Evolutionary conservation across 2,113 vertebrate genomes (phyloP).

Genomic region (Micromys minutus): DNA sequence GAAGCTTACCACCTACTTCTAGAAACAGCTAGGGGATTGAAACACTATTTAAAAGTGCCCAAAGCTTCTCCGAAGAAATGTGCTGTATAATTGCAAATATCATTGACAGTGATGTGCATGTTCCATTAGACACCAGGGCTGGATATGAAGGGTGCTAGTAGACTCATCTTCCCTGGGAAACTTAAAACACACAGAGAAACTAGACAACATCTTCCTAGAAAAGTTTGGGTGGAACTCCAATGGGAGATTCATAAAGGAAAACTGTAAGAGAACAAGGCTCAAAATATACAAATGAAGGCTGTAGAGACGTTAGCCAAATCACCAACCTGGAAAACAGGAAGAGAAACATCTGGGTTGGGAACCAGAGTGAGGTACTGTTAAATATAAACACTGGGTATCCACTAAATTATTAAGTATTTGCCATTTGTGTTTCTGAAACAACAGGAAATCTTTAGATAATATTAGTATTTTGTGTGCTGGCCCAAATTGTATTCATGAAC

Average conservation of each 20-base stretch:
- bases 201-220: not conserved
- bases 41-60: conserved; percentile 74
- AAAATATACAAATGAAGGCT: conserved; percentile 20
- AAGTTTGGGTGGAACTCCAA: not conserved
- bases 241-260: not conserved
- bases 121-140: conserved; percentile 67
- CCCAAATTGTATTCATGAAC: not conserved
- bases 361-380: not conserved
- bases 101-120: conserved; percentile 70
- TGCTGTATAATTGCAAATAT: conserved; percentile 79
- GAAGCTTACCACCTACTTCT: conserved; percentile 67
- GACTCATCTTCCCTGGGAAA: conserved; percentile 41
- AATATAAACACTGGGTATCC: not conserved
- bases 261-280: not conserved
- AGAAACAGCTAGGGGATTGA: conserved; percentile 56
- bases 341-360: not conserved
- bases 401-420: not conserved
- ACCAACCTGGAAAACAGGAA: not conserved
- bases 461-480: not conserved
- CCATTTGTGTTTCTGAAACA: not conserved
- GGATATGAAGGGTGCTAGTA: conserved; percentile 52
- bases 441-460: not conserved
- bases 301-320: not conserved
- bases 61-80: conserved; percentile 78
- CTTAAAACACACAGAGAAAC: not conserved